A percentile compares a stretch with the other conserved stretches of the same genome.
Evolutionary conservation across 2,888 invertebrate genomes (phyloP).

Genomic region (Epirrhoe tristata): DNA sequence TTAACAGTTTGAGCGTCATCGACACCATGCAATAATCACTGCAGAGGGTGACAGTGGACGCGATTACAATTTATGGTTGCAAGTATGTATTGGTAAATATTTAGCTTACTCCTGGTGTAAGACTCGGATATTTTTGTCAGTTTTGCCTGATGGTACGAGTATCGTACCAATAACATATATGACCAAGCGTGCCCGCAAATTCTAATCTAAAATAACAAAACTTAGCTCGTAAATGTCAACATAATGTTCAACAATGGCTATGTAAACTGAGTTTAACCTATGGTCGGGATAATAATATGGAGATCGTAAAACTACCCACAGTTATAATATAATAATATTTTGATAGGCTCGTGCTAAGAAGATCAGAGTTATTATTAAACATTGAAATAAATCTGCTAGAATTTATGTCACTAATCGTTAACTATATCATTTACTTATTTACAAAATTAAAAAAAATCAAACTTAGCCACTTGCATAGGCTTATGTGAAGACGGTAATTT

Average conservation of each 20-base stretch:
- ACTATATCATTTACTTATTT: too few species aligned
- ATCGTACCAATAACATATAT: conserved; percentile 20
- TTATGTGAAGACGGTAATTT: too few species aligned
- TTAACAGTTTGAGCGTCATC: too few species aligned
- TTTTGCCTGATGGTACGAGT: conserved; percentile 3
- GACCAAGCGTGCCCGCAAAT: conserved; percentile 43
- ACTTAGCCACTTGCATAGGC: too few species aligned
- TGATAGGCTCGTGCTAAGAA: not conserved
- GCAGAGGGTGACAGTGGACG: too few species aligned
- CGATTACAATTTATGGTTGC: too few species aligned
- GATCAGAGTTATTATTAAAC: not conserved
- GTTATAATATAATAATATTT: not conserved
- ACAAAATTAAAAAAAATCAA: too few species aligned
- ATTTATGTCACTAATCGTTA: too few species aligned
- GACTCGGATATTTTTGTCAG: too few species aligned
- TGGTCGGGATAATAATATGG: not conserved
- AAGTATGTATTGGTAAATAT: too few species aligned
- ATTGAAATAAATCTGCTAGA: not conserved
- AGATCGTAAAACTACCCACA: not conserved
- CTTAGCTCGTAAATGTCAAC: conserved; percentile 55
- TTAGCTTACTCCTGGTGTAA: too few species aligned
- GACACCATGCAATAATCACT: too few species aligned
- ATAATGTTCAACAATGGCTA: conserved; percentile 44
- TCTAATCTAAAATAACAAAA: conserved; percentile 51
- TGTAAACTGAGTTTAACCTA: conserved; percentile 23